phyloP scores from a whole-genome alignment of 1,140 invertebrate species.

The Platorchestia sp. region DNA sequence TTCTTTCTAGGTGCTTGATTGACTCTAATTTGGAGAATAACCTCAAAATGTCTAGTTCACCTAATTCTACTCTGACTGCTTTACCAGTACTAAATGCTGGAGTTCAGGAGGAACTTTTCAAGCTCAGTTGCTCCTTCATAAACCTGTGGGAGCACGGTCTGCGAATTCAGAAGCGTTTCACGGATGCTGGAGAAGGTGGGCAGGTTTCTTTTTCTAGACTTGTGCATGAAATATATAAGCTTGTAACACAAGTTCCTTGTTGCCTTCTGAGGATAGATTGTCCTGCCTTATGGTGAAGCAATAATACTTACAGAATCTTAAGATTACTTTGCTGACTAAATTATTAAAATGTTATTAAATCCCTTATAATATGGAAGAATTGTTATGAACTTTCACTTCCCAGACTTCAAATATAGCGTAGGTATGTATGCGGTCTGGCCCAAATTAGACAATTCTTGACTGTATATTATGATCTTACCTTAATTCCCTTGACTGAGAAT shows the following conservation, averaged over 20 bases:
- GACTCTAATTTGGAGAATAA: background rate
- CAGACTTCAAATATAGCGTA: background rate
- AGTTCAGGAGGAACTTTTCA: background rate
- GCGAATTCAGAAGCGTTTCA: conserved; percentile 42
- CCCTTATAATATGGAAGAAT: background rate
- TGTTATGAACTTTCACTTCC: background rate
- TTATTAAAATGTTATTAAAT: background rate
- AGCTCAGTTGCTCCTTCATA: background rate
- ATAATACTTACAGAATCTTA: background rate
- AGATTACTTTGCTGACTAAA: background rate
- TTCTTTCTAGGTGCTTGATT: background rate
- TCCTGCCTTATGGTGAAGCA: background rate
- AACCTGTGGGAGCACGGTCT: conserved; percentile 41
- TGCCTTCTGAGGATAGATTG: background rate
- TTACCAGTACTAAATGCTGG: background rate
- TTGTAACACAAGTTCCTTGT: background rate
- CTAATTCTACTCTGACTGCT: background rate
- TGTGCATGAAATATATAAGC: too few species aligned
- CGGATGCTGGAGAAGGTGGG: background rate
- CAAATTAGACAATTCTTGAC: background rate
- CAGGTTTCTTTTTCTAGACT: background rate
- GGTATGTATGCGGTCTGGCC: background rate
- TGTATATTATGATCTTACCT: too few species aligned
- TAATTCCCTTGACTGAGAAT: background rate
- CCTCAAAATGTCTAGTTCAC: background rate